Evolutionary conservation across 2,113 vertebrate species (phyloP).

Genomic region (Nerophis ophidion): DNA sequence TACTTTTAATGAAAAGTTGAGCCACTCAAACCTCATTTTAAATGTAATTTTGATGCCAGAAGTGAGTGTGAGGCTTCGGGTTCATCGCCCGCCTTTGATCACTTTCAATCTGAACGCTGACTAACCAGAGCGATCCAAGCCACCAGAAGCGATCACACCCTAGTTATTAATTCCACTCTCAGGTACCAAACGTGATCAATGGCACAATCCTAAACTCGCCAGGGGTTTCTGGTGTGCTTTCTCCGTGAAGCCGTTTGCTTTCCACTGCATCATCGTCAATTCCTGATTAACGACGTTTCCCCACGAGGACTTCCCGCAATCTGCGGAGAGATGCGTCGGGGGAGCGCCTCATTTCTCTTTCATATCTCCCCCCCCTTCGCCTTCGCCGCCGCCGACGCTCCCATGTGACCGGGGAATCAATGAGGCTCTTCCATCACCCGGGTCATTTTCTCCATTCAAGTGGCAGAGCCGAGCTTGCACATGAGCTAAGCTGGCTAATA

Average conservation of each 20-base stretch:
- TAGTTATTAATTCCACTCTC: conserved; percentile 1
- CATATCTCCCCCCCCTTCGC: conserved; percentile 26
- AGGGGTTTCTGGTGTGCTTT: conserved; percentile 7
- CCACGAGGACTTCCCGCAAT: conserved; percentile 16
- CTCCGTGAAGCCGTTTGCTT: conserved; percentile 1
- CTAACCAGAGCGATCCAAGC: neutral
- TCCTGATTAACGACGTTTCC: conserved; percentile 25
- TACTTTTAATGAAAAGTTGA: no score
- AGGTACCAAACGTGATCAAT: neutral
- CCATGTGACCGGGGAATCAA: conserved; percentile 41
- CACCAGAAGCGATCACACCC: neutral
- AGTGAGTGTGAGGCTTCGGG: no score
- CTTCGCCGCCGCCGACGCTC: neutral
- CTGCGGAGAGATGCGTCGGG: conserved; percentile 20
- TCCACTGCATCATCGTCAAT: neutral
- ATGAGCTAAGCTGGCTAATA: conserved; percentile 4
- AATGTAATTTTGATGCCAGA: no score
- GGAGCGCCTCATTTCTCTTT: conserved; percentile 27
- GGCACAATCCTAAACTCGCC: neutral
- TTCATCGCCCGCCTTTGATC: no score
- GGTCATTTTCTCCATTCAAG: conserved; percentile 14
- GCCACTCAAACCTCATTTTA: no score
- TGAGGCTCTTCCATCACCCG: conserved; percentile 27
- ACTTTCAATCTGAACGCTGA: neutral
- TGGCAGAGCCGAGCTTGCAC: neutral